Evolutionary conservation across 2,888 invertebrate species (phyloP), one percentile per base, ranked within the genome.

Genomic region (Drosophila putrida): DNA sequence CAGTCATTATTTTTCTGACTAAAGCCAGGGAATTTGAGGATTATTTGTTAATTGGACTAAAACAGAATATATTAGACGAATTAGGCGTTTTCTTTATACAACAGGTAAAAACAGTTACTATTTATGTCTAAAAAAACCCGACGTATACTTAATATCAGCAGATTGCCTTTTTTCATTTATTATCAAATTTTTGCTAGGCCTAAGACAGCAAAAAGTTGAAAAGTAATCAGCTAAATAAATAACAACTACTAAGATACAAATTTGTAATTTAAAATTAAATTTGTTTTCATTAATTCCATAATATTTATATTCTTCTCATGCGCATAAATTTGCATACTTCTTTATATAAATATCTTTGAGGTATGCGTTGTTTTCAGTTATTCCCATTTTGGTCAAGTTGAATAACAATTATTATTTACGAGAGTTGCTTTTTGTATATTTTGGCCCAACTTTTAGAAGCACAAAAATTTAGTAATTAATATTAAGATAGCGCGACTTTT

Each of bases 381-480:
- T n/a, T 20, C 11, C n/a, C 13, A 8, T 11, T 31, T 38, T 1
- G 27, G 11, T 4, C 41, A 33, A 43, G 8, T 33, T 43, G 8
- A 25, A 41, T 20, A 54, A 43, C 41, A 36, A 27, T 13, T 6
- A 20, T 20, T 31, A 55, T 55, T 55, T 44, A 36, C 41, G 6
- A 13, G 25, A 20, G 13, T 59, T 33, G 31, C 31, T 35, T 33
- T 50, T 11, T 43, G 9, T 20, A 20, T 20, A 20, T 20, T 51
- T 49, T 50, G 13, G 2, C 20, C 47, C 38, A 47, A 47, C 28
- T 47, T 31, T 15, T 0, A 9, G 15, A 31, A 38, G 8, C 20
- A 31, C 20, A 31, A 58, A 53, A 68, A 71, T 41, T 46, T 36
- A 27, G 38, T 74, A 69, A 71, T 80, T 68, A 66, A 75, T 75